phyloP scores from a whole-genome alignment of 2,797 vertebrate genomes.

The Ptychadena robeensis region DNA sequence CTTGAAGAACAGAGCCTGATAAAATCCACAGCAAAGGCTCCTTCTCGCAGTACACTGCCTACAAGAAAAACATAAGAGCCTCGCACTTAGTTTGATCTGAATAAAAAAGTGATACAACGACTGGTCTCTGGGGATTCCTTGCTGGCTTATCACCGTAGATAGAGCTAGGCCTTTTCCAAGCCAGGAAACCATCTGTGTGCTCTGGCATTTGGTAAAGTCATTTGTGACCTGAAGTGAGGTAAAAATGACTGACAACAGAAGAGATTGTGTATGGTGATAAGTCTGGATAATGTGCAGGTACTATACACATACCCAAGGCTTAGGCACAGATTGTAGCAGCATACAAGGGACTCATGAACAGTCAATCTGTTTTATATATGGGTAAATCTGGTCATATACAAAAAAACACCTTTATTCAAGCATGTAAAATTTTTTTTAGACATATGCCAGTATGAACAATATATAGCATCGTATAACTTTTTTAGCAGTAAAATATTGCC shows the following conservation, averaged over 20 bases:
- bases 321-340: constrained; percentile 1
- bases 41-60: constrained; percentile 5
- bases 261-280: constrained; percentile 26
- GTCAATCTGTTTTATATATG: not conserved
- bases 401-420: not conserved
- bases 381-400: not conserved
- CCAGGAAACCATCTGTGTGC: constrained; percentile 2
- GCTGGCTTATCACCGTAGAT: constrained; percentile 16
- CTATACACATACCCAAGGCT: not conserved
- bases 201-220: constrained; percentile 35
- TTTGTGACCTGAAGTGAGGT: constrained; percentile 19
- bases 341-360: constrained; percentile 11
- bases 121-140: constrained; percentile 7
- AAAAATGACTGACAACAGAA: constrained; percentile 43
- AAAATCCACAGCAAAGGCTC: constrained; percentile 19
- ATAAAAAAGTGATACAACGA: constrained; percentile 30
- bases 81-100: constrained; percentile 29
- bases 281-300: constrained; percentile 32
- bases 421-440: too few relatives aligned
- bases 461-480: not conserved
- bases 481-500: too few relatives aligned
- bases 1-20: constrained; percentile 24
- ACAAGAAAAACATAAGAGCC: not conserved
- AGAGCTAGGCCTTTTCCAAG: not conserved
- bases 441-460: too few relatives aligned